Percentiles rank a stretch among this genome's conserved stretches.
These are phyloP conservation scores for Platichthys stellatus DNA, from an alignment of 2,113 vertebrate species.

Conservation along the genomic window DNA sequence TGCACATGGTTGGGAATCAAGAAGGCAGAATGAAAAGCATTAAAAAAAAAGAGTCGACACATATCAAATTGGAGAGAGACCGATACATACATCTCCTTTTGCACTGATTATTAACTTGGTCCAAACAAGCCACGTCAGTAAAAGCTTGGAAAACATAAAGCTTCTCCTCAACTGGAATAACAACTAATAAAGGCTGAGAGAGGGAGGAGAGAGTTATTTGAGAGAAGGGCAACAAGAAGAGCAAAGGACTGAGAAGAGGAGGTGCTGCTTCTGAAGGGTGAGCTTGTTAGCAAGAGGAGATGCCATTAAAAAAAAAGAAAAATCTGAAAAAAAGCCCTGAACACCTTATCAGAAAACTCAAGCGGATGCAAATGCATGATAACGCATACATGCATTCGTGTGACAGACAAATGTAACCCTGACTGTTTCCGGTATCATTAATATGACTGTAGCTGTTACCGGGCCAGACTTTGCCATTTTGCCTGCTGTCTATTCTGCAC, in stretches of 20 bases:
- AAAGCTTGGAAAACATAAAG: conserved; percentile 1
- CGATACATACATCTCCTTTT: conserved; percentile 9
- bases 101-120: conserved; percentile 15
- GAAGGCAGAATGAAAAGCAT: neutral
- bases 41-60: neutral
- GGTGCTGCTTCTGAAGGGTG: conserved; percentile 30
- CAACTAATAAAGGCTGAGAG: conserved; percentile 36
- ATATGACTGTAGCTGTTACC: conserved; percentile 32
- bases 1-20: neutral
- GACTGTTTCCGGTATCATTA: conserved; percentile 27
- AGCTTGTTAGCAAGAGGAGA: conserved; percentile 40
- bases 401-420: neutral
- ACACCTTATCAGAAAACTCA: neutral
- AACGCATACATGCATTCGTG: conserved; percentile 18
- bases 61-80: neutral
- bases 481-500: conserved; percentile 35
- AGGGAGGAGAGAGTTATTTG: conserved; percentile 1
- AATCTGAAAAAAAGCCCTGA: neutral
- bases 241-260: conserved; percentile 32
- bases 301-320: neutral
- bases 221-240: conserved; percentile 23
- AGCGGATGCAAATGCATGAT: neutral
- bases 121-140: conserved; percentile 35
- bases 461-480: conserved; percentile 34
- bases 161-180: conserved; percentile 25